phyloP scores from a whole-genome alignment of 2,888 invertebrate species.

The Lysandra coridon region DNA sequence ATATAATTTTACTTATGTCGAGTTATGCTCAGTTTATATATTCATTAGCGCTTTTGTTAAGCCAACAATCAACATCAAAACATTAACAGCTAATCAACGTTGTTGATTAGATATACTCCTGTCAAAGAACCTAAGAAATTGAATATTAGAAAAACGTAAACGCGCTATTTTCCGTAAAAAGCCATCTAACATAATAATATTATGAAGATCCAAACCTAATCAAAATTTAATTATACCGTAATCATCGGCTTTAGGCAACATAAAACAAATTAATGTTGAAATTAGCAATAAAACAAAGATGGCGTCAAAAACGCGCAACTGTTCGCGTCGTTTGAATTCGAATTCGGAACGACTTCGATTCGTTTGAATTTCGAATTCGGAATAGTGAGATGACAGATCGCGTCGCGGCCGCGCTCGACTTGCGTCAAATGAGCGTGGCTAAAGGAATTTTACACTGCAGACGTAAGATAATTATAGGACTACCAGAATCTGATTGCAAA shows the following conservation, averaged over 20 bases:
- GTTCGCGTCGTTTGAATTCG: conserved; percentile 47
- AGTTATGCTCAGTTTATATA: too few species aligned
- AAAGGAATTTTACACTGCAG: conserved; percentile 38
- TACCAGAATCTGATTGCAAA: too few species aligned
- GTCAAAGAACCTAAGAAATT: too few species aligned
- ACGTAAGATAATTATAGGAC: neutral
- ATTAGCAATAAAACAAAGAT: conserved; percentile 36
- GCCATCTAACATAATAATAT: too few species aligned
- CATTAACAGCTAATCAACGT: too few species aligned
- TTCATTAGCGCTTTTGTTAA: too few species aligned
- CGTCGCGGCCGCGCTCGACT: conserved; percentile 48
- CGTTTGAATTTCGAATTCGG: conserved; percentile 48
- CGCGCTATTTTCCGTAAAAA: too few species aligned
- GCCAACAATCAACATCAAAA: too few species aligned
- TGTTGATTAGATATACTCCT: too few species aligned
- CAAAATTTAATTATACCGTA: neutral
- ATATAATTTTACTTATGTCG: too few species aligned
- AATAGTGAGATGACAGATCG: conserved; percentile 54
- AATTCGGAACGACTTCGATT: conserved; percentile 47
- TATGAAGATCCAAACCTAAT: neutral
- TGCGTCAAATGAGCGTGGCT: conserved; percentile 60
- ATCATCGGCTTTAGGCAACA: neutral
- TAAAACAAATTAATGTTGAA: neutral
- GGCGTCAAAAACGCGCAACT: conserved; percentile 39
- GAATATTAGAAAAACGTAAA: too few species aligned